Conservation (phyloP, 2,113 vertebrate genomes). For the Prolemur simus region DNA sequence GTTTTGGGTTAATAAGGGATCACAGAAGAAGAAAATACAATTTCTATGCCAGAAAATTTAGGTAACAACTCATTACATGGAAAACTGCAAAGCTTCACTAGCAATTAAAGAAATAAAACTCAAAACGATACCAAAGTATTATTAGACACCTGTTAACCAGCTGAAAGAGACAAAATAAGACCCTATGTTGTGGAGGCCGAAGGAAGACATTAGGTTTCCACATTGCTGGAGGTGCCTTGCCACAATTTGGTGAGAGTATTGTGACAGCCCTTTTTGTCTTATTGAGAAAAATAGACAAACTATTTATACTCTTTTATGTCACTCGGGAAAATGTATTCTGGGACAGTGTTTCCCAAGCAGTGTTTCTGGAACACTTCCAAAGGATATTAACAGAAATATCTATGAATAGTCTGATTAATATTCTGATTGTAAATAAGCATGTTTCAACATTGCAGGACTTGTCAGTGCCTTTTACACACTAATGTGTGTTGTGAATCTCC, state of each 20-base stretch:
- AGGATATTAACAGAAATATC: neutral
- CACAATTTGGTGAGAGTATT: rapidly evolving
- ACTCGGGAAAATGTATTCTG: neutral
- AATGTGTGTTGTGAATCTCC: too few species aligned
- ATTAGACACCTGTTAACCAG: neutral
- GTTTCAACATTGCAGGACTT: neutral
- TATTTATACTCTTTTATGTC: neutral
- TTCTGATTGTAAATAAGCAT: neutral
- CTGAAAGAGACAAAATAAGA: neutral
- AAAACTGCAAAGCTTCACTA: neutral
- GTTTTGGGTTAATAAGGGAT: neutral
- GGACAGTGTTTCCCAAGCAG: neutral
- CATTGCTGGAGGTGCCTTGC: rapidly evolving
- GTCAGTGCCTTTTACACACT: neutral
- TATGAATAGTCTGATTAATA: too few species aligned
- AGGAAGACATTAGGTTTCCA: rapidly evolving
- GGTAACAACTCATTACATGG: neutral
- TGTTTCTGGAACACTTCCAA: neutral
- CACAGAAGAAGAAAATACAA: neutral
- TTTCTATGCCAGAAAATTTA: neutral
- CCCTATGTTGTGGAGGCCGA: rapidly evolving
- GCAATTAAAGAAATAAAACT: neutral
- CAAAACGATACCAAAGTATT: rapidly evolving
- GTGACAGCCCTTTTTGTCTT: neutral
- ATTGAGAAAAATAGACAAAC: neutral